Percentiles rank a stretch among this genome's conserved stretches.
These are phyloP conservation scores for Anolis apletophallus DNA, from an alignment of 2,797 vertebrate species.

Conservation along the genomic window DNA sequence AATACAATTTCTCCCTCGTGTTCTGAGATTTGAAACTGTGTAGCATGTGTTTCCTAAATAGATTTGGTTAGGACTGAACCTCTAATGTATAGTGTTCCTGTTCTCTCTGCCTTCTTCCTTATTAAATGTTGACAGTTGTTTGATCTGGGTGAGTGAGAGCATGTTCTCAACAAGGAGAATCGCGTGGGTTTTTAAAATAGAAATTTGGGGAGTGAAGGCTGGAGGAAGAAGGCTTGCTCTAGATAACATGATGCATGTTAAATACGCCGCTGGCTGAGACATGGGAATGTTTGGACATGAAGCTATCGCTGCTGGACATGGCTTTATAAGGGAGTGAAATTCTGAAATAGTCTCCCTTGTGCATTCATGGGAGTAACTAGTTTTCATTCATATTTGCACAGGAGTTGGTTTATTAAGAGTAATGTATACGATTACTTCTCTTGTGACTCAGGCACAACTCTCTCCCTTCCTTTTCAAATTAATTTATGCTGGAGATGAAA, in stretches of 20 bases:
- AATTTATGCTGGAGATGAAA: not conserved
- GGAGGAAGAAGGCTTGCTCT: not conserved
- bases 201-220: not conserved
- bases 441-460: not conserved
- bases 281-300: constrained; percentile 22
- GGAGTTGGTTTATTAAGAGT: not conserved
- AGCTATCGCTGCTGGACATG: constrained; percentile 21
- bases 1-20: not conserved
- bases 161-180: not conserved
- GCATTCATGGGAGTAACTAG: constrained; percentile 5
- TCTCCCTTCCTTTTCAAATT: not conserved
- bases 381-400: constrained; percentile 2
- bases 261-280: constrained; percentile 16
- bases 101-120: not conserved
- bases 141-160: not conserved
- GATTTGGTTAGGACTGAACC: not conserved
- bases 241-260: constrained; percentile 11
- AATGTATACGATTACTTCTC: not conserved
- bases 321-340: constrained; percentile 47
- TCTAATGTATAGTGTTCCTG: not conserved
- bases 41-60: not conserved
- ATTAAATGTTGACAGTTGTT: not conserved
- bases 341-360: constrained; percentile 19
- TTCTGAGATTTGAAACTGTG: not conserved
- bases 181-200: not conserved